Base-by-base conservation (phyloP, 2,888 invertebrate species). In the Camponotus fellah region DNA sequence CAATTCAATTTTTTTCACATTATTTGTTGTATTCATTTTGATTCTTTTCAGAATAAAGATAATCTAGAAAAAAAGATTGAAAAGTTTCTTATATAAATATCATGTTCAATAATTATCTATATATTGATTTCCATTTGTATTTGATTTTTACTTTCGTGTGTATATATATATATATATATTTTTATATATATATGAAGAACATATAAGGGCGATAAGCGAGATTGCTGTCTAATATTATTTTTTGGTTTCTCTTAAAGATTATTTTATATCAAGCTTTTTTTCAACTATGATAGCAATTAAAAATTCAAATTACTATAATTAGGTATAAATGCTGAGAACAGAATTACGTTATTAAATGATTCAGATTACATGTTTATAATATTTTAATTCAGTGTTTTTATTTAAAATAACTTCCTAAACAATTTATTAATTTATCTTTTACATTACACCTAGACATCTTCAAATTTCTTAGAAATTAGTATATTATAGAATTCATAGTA, bases 71-170 rank as follows among this genome's bases (percentile, higher is more conserved):
- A 60, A 60, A 60, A 60, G 0, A 43, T 56, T 4, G 58, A 26
- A 43, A 43, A 6, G 12, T 72, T 58, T 17, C 58, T 58, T 72
- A 40, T 40, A 72, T 40, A 72, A 40, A 58, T 8, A 40, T 4
- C 3, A 14, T 26, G 10, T 72, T 58, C 58, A 26, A 40, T 26
- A n/a, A 8, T 71, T 69, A 14, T 49, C 68, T 69, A 12, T 34
- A 0, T 69, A 69, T 26, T 71, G 53, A 37, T 71, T 53, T 56
- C 21, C 10, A 56, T 17, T 2, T 56, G 9, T 21, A 37, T 49
- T 53, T 12, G 12, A 26, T 26, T 26, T 26, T 26, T 26, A 26
- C 2, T 26, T 26, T 26, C 26, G 2, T 26, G 26, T 26, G 2
- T 40, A 40, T 9, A 40, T 40, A 40, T 40, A 40, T 1, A 43